Evolutionary conservation across 2,113 vertebrate species (phyloP).

Genomic region (Eubucco bourcierii): DNA sequence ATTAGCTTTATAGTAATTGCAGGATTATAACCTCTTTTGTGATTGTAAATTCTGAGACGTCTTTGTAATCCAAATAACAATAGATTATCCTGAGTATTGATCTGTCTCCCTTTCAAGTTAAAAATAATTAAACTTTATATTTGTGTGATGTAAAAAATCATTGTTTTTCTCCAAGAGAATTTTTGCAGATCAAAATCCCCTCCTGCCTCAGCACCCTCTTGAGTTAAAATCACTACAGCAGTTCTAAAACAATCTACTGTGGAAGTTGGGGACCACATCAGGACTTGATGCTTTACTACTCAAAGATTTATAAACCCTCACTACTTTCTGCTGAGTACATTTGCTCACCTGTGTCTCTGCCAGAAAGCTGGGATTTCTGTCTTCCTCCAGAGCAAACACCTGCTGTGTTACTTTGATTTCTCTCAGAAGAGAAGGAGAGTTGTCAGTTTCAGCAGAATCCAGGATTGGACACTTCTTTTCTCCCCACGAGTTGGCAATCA

Average conservation of each 20-base stretch:
- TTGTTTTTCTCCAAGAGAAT: not conserved
- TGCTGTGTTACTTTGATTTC: constrained; percentile 1
- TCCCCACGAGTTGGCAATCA: not conserved
- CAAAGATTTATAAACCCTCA: not conserved
- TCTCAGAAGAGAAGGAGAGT: not conserved
- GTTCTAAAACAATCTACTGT: not conserved
- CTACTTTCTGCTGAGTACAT: not conserved
- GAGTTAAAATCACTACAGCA: not conserved
- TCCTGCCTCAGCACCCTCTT: accelerated
- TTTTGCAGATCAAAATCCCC: not conserved
- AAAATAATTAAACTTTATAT: constrained; percentile 58
- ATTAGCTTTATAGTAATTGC: constrained; percentile 48
- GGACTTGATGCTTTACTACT: not conserved
- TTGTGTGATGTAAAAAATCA: not conserved
- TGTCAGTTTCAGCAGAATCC: constrained; percentile 25
- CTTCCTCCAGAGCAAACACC: not conserved
- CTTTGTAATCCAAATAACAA: constrained; percentile 11
- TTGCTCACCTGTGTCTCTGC: not conserved
- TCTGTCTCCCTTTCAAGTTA: constrained; percentile 45
- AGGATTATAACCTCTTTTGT: constrained; percentile 23
- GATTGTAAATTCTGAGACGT: not conserved
- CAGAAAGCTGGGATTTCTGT: not conserved
- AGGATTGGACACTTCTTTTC: not conserved
- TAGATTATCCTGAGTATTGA: constrained; percentile 20
- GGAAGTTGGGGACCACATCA: not conserved